Base-by-base conservation (phyloP, 2,113 vertebrate genomes). In the Pampusana beccarii region DNA sequence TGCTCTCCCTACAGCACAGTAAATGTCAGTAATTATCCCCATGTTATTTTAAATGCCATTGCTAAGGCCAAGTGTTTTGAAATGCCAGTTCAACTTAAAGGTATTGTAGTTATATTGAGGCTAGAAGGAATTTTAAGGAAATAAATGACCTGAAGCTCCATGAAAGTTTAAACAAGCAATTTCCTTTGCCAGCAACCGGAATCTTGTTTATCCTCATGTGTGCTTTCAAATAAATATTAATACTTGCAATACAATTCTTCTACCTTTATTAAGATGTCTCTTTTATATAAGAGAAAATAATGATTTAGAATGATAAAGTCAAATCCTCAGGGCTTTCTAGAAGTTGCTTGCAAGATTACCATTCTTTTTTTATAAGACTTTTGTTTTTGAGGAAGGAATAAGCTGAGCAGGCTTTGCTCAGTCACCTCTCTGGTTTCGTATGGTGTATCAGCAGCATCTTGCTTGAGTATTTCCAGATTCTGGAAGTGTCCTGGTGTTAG, bases 21-120 rank as follows among this genome's bases (percentile, higher is more conserved):
- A 90, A 96, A 96, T 97, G 84, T 77, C 95, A 97, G 71, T 86
- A 86, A 92, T 94, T 93, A 96, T 92, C 94, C 71, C 50, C 72
- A 71, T 21, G 2, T 91, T 86, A 91, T 86, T 90, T 92, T 91
- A 95, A 96, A 96, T 93, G 79, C 67, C 85, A 72, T 36, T 80
- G 87, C 64, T 80, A 88, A 95, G 80, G 70, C 82, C 69, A 82
- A 74, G 53, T 80, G 73, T 67, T 90, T 94, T 71, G 78, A 92
- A 96, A 96, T 95, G 92, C 70, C 86, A 96, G 29, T 56, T 66
- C 11, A n/a, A 5, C 81, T 94, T 96, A 48, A 67, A 33, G 77
- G 60, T 74, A 54, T 18, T 83, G 44, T 83, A 90, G 54, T 83
- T 77, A 25, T 13, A 25, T 93, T 96, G 61, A 64, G 64, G 46